These are phyloP conservation scores for Meloidogyne chitwoodi DNA, from an alignment of 1,140 invertebrate genomes.

Conservation along the genomic window DNA sequence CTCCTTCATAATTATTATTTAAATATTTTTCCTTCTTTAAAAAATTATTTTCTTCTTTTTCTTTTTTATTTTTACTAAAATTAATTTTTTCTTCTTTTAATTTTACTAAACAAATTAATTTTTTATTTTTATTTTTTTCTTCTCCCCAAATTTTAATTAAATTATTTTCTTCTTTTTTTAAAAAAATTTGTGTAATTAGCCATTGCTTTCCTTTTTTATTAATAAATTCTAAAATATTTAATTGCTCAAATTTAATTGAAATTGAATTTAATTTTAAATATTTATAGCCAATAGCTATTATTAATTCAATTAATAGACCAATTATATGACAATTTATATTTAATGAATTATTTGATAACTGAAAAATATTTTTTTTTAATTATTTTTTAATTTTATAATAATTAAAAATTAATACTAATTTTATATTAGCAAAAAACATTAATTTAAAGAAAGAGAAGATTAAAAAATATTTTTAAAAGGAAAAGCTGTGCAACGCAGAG, in stretches of 20 bases:
- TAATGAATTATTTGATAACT: neutral
- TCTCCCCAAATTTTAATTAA: neutral
- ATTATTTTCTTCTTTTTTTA: neutral
- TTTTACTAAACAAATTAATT: neutral
- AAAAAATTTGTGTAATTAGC: too few relatives aligned
- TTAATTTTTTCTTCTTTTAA: neutral
- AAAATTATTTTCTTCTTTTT: neutral
- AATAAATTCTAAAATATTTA: neutral
- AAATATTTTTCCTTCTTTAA: neutral
- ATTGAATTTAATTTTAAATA: neutral
- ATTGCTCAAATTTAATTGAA: neutral
- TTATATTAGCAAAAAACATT: too few relatives aligned
- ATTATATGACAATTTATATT: neutral
- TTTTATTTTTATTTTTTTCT: neutral
- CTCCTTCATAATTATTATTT: neutral
- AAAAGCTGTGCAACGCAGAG: too few relatives aligned
- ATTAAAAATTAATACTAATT: too few relatives aligned
- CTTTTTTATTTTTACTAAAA: neutral
- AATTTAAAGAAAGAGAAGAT: too few relatives aligned
- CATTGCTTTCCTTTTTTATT: neutral
- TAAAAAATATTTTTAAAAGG: too few relatives aligned
- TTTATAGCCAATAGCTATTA: neutral
- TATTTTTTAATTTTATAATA: too few relatives aligned
- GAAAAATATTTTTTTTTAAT: too few relatives aligned
- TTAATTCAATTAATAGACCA: neutral